A percentile compares a stretch with the other conserved stretches of the same genome.
These are phyloP conservation scores for Synergus laeviventris DNA, from an alignment of 2,888 invertebrate species.

Conservation along the genomic window DNA sequence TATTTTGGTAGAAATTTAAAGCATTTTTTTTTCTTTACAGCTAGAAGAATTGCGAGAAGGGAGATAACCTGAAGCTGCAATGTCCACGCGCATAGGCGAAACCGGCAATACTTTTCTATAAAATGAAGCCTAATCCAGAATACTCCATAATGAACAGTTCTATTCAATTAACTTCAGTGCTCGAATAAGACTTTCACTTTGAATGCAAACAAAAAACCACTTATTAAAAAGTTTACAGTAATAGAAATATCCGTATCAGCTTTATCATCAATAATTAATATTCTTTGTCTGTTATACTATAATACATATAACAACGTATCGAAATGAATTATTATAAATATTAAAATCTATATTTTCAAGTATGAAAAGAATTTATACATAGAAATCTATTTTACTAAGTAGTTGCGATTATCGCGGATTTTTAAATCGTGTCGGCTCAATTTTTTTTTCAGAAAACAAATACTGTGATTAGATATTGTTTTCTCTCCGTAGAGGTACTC, in stretches of 20 bases:
- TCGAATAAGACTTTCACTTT: background rate
- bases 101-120: background rate
- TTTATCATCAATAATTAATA: slow-evolving; percentile 6
- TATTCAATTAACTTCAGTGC: background rate
- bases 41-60: slow-evolving; percentile 67
- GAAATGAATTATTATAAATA: background rate
- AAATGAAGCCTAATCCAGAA: background rate
- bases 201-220: background rate
- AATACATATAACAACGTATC: background rate
- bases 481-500: too few species aligned
- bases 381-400: background rate
- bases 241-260: background rate
- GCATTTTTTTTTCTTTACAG: slow-evolving; percentile 56
- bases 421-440: background rate
- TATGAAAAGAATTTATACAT: background rate
- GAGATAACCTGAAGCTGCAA: slow-evolving; percentile 10
- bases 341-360: background rate
- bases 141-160: background rate
- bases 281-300: background rate
- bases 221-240: background rate
- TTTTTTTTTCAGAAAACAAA: slow-evolving; percentile 15
- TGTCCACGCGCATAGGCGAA: background rate
- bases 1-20: slow-evolving; percentile 3
- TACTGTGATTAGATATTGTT: too few species aligned
- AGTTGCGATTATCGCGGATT: slow-evolving; percentile 3